These are phyloP conservation scores for Lates japonicus DNA, from an alignment of 2,797 vertebrate genomes.

Conservation along the genomic window DNA sequence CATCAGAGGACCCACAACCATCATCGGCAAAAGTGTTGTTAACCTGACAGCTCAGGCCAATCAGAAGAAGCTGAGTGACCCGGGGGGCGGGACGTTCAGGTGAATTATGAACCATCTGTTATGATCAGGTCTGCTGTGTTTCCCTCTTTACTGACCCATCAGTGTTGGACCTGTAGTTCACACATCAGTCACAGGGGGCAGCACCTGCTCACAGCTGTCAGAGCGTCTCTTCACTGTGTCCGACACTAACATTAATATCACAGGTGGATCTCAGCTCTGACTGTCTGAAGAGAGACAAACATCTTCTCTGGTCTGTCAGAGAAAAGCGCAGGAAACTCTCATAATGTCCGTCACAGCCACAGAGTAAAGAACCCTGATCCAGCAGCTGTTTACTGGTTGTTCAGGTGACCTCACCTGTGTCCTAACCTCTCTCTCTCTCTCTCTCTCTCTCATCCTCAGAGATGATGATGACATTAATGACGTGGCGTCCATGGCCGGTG, in stretches of 20 bases:
- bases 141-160: not conserved
- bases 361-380: no score
- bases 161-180: not conserved
- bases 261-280: no score
- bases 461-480: conserved; percentile 91
- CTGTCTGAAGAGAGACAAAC: no score
- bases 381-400: no score
- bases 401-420: not conserved
- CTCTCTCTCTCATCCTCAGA: conserved; percentile 64
- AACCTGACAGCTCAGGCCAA: conserved; percentile 87
- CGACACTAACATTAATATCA: no score
- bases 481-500: conserved; percentile 89
- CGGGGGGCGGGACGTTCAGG: conserved; percentile 90
- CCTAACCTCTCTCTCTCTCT: not conserved
- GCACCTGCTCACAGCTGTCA: conserved; percentile 53
- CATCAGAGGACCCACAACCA: conserved; percentile 83
- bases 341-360: no score
- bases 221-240: no score
- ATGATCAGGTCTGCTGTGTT: not conserved
- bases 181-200: conserved; percentile 86
- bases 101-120: conserved; percentile 58
- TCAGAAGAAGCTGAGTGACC: conserved; percentile 90
- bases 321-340: no score
- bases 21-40: conserved; percentile 83
- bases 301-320: no score